Conservation (phyloP, 2,113 vertebrate genomes). For the Salvelinus namaycush region DNA sequence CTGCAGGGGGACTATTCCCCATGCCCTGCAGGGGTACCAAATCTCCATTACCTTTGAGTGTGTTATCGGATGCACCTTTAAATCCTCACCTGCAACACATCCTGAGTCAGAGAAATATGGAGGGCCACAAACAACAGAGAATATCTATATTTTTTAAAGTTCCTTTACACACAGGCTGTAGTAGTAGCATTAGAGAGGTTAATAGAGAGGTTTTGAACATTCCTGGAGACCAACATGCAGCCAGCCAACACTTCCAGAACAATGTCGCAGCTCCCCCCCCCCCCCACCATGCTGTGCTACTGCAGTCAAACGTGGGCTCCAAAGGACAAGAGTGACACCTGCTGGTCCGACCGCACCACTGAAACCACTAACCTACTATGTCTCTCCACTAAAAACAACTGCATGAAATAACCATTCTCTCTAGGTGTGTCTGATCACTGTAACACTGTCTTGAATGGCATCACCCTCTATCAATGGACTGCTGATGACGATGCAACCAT, state of each 20-base stretch:
- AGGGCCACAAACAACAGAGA: too few relatives aligned
- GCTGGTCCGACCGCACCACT: slow-evolving; percentile 63
- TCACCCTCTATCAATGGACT: neutral
- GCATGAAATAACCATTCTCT: slow-evolving; percentile 7
- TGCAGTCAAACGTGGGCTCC: neutral
- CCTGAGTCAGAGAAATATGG: too few relatives aligned
- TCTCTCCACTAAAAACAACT: slow-evolving; percentile 21
- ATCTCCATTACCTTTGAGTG: neutral
- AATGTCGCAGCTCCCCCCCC: too few relatives aligned
- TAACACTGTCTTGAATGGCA: neutral
- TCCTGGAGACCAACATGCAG: neutral
- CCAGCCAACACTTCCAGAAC: too few relatives aligned
- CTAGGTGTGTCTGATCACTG: neutral
- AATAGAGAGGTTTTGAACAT: neutral
- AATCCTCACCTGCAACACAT: neutral
- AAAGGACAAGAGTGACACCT: slow-evolving; percentile 64
- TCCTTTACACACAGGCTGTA: too few relatives aligned
- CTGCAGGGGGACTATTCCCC: neutral
- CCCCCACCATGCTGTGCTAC: neutral
- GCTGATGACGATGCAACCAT: neutral
- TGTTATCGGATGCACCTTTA: neutral
- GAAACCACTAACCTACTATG: slow-evolving; percentile 4
- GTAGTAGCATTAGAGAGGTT: too few relatives aligned
- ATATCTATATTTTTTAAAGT: too few relatives aligned
- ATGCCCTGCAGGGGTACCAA: neutral